A percentile compares a stretch with the other conserved stretches of the same genome.
These are phyloP conservation scores for Procambarus clarkii DNA, from an alignment of 1,140 invertebrate genomes.

Conservation along the genomic window DNA sequence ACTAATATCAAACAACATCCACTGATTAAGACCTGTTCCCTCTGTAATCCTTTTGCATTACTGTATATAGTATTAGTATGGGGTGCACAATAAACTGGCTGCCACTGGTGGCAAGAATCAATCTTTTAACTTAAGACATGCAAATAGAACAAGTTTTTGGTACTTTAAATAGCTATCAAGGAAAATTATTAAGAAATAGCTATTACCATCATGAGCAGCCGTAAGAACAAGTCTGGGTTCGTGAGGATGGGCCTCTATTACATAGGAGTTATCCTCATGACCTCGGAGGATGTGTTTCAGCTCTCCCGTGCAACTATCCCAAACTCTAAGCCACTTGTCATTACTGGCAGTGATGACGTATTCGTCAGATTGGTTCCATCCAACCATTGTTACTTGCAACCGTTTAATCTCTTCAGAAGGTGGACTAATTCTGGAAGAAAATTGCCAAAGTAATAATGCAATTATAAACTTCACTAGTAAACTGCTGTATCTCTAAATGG, in stretches of 20 bases:
- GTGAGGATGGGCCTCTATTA: slow-evolving; percentile 93
- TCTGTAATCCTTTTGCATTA: no score
- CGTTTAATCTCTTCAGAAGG: slow-evolving; percentile 78
- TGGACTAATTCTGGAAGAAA: background rate
- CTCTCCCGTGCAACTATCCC: slow-evolving; percentile 84
- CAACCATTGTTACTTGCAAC: slow-evolving; percentile 95
- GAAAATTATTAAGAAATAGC: no score
- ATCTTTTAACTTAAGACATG: no score
- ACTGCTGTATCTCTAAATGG: no score
- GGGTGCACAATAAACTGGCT: no score
- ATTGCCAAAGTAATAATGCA: background rate
- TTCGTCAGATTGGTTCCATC: slow-evolving; percentile 92
- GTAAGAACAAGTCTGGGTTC: slow-evolving; percentile 88
- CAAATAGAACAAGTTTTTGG: no score
- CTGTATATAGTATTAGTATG: no score
- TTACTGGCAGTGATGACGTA: slow-evolving; percentile 93
- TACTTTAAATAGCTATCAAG: no score
- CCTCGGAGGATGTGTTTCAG: slow-evolving; percentile 84
- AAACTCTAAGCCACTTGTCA: slow-evolving; percentile 90
- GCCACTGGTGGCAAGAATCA: no score
- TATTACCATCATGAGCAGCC: slow-evolving; percentile 95
- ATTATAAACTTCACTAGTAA: background rate
- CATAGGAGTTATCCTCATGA: slow-evolving; percentile 96
- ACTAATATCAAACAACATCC: no score
- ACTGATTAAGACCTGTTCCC: no score